Base-by-base conservation (phyloP, 1,140 invertebrate species). In the Aphelinus certus region DNA sequence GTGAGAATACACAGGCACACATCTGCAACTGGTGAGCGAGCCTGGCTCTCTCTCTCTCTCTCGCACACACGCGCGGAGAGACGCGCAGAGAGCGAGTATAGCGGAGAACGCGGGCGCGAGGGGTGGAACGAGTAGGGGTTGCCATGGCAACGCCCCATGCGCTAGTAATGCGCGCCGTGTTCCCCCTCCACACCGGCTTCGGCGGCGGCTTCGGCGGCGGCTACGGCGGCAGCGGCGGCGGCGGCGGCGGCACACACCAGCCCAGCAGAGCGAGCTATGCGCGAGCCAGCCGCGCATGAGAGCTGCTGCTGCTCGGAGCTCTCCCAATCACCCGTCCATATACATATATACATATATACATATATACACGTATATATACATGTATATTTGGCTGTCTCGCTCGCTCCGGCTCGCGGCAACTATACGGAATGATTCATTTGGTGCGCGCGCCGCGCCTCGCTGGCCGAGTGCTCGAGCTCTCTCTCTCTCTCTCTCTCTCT, bases 141-240 rank as follows among this genome's bases (percentile, higher is more conserved):
- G 78, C 84, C 86, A 86, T 87, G 81, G 85, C 85, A 87, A 87
- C 87, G 84, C 85, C 87, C 87, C 83, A 85, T 83, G 81, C 83
- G 81, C 84, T 78, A 82, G 80, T 83, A 83, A 84, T 79, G 80
- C 73, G 65, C 74, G 64, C 76, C 26, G 26, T 26, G 26, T 26
- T 26, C 26, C 76, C 72, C 57, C 75, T 53, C 51, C 51, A 53
- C 9, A 53, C 51, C 26, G 26, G 26, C 26, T 26, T 26, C 26
- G 26, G 26, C 26, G 26, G 26, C 26, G 26, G 26, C 26, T 26
- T 26, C 26, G 26, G 26, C 26, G 26, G 26, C 26, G 26, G 26
- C 26, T 26, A 26, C 26, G 26, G 26, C 26, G 26, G 26, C 26
- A 26, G 26, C 26, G 26, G 26, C 26, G 26, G 26, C 26, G 26